Evolutionary conservation across 1,140 invertebrate genomes (phyloP).

Genomic region (Drosophila rhopaloa): DNA sequence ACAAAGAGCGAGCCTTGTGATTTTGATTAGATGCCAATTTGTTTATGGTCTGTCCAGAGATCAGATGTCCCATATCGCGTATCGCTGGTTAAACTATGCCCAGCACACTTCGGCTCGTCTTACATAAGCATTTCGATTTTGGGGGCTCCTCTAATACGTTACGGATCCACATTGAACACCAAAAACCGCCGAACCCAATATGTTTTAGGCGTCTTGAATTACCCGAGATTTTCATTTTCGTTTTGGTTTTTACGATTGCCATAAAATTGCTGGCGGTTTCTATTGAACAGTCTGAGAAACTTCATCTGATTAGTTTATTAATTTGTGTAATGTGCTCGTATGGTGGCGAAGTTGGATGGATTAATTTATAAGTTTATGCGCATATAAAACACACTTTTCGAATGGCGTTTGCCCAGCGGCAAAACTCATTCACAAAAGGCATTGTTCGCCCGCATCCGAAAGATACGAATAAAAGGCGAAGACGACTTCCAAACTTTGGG

Average conservation of each 20-base stretch:
- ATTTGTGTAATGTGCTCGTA: conserved; percentile 54
- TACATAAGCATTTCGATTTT: conserved; percentile 30
- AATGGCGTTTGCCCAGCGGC: conserved; percentile 42
- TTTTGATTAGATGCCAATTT: conserved; percentile 54
- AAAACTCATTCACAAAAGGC: conserved; percentile 46
- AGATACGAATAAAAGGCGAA: conserved; percentile 14
- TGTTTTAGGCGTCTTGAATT: conserved; percentile 45
- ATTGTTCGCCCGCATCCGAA: conserved; percentile 51
- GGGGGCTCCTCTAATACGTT: conserved; percentile 40
- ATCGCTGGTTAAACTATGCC: conserved; percentile 28
- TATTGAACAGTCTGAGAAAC: conserved; percentile 35
- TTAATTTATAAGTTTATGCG: conserved; percentile 67
- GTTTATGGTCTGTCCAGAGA: conserved; percentile 32
- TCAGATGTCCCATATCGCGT: conserved; percentile 41
- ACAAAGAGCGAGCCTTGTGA: not conserved
- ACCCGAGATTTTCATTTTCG: conserved; percentile 31
- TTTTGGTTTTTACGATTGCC: conserved; percentile 35
- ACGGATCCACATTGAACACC: conserved; percentile 29
- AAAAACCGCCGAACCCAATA: conserved; percentile 24
- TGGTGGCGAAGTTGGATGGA: conserved; percentile 19
- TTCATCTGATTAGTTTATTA: conserved; percentile 59
- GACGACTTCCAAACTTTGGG: not conserved
- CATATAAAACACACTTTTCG: conserved; percentile 19
- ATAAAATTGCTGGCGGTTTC: conserved; percentile 58
- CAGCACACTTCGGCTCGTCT: conserved; percentile 47